phyloP scores from a whole-genome alignment of 2,113 vertebrate genomes.

The Eolophus roseicapilla region DNA sequence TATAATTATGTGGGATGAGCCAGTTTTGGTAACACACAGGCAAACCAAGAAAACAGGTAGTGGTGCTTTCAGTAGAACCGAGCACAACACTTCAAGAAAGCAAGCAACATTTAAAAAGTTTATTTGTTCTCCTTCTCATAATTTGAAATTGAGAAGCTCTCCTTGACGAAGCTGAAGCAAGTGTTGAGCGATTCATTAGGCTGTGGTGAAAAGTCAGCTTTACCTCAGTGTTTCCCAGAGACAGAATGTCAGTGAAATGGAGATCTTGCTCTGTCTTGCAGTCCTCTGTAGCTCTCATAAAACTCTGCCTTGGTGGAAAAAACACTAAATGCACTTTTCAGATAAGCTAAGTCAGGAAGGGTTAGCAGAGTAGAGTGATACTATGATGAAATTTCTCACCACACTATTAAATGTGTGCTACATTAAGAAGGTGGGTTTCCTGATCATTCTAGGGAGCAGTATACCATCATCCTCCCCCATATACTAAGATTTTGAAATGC shows the following conservation, averaged over 20 bases:
- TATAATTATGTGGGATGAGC: neutral
- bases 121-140: neutral
- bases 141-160: neutral
- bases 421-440: neutral
- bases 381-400: neutral
- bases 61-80: neutral
- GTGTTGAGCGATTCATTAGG: neutral
- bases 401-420: neutral
- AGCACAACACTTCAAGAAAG: neutral
- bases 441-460: neutral
- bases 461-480: neutral
- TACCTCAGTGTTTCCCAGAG: neutral
- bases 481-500: neutral
- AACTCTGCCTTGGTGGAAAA: neutral
- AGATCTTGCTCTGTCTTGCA: neutral
- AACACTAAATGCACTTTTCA: neutral
- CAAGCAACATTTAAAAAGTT: neutral
- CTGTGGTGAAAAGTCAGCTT: neutral
- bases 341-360: neutral
- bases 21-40: neutral
- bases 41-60: neutral
- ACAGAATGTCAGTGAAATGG: neutral
- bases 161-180: neutral
- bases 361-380: neutral
- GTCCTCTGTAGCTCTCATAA: neutral